These are phyloP conservation scores for Calliopum simillimum DNA, from an alignment of 2,888 invertebrate genomes.

Conservation along the genomic window DNA sequence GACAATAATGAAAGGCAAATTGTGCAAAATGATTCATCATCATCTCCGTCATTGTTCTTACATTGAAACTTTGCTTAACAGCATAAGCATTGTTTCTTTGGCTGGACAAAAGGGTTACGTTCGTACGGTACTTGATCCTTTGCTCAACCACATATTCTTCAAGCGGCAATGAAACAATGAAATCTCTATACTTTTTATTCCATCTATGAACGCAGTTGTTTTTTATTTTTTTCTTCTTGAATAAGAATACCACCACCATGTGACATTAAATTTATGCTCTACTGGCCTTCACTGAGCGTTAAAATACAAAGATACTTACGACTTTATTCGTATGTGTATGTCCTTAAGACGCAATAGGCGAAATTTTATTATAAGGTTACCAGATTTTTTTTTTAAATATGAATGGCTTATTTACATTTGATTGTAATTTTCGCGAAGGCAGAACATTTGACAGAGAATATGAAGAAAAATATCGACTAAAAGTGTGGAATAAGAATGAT, in stretches of 20 bases:
- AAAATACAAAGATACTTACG: too few species aligned
- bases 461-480: too few species aligned
- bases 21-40: slow-evolving; percentile 43
- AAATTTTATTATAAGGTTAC: too few species aligned
- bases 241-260: background rate
- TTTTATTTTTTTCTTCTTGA: background rate
- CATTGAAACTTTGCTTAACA: background rate
- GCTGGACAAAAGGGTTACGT: slow-evolving; percentile 30
- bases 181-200: background rate
- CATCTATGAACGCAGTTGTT: background rate
- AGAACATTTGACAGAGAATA: too few species aligned
- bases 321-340: too few species aligned
- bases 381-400: too few species aligned
- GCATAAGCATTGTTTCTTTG: background rate
- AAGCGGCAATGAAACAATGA: background rate
- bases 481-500: too few species aligned
- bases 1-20: slow-evolving; percentile 40
- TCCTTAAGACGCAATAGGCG: too few species aligned
- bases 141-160: slow-evolving; percentile 9
- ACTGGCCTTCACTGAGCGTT: background rate
- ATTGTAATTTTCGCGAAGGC: too few species aligned
- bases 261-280: slow-evolving; percentile 18
- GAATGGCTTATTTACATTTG: too few species aligned
- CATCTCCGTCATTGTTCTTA: slow-evolving; percentile 16
- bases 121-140: slow-evolving; percentile 6